Base-by-base conservation (phyloP, 1,140 invertebrate genomes). In the Calycopis cecrops region DNA sequence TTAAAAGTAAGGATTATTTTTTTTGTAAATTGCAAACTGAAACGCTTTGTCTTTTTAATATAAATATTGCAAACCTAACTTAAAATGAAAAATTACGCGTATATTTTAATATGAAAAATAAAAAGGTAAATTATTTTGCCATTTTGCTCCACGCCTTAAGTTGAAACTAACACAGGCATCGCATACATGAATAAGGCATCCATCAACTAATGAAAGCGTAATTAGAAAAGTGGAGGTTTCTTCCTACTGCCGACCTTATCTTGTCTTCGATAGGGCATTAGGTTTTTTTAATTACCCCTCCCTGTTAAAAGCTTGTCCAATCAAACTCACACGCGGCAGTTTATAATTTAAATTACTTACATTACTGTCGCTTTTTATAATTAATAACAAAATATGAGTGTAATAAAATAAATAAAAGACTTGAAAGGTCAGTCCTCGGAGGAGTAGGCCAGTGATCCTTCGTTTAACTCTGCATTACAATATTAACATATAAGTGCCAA, bases 171-270 rank as follows among this genome's bases (percentile, higher is more conserved):
- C 57, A 54, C 35, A 54, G 52, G 48, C 35, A 62, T 60, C 60
- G 54, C 55, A 59, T 63, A 59, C 62, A 65, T 65, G 67, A 67
- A 63, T 72, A 66, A 65, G 66, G 57, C 60, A 72, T 79, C 78
- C 79, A 85, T 85, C 80, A 86, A 64, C 83, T 86, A 86, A 86
- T 86, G 80, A 81, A 83, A 74, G 69, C 58, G 71, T 84, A 83
- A 86, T 86, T 86, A 86, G 71, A 79, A 81, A 79, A 83, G 73
- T 85, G 78, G 71, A 60, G 72, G 73, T 81, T 79, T 84, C 80
- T 84, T 86, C 79, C 80, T 70, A 78, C 70, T 60, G 69, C 61
- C 64, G 61, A 67, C 74, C 74, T 86, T 86, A 86, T 86, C 83
- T 86, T 86, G 74, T 83, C 83, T 86, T 84, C 76, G 73, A 78